Evolutionary conservation across 1,140 invertebrate species (phyloP).

Genomic region (Sitodiplosis mosellana): DNA sequence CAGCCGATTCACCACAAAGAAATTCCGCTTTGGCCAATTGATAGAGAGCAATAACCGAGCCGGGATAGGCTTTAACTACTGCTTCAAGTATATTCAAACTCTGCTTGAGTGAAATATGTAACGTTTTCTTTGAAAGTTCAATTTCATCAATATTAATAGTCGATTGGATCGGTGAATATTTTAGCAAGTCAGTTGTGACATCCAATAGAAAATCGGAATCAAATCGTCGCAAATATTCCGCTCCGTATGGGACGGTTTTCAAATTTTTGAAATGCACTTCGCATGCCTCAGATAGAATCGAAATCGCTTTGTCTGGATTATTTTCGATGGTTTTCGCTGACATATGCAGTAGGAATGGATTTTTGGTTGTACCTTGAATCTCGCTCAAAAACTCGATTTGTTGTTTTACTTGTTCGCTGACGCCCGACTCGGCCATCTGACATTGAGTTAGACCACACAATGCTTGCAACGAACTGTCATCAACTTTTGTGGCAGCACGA

Average conservation of each 20-base stretch:
- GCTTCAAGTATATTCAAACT: conserved; percentile 50
- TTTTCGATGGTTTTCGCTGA: conserved; percentile 43
- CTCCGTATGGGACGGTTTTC: conserved; percentile 45
- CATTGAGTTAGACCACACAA: conserved; percentile 64
- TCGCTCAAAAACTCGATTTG: conserved; percentile 77
- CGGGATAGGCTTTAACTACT: conserved; percentile 63
- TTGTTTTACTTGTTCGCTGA: conserved; percentile 49
- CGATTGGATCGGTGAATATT: conserved; percentile 44
- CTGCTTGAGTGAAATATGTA: conserved; percentile 23
- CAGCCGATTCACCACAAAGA: conserved; percentile 50
- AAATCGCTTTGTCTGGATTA: conserved; percentile 35
- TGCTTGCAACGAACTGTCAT: conserved; percentile 62
- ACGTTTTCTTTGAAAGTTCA: conserved; percentile 25
- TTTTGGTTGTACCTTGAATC: conserved; percentile 42
- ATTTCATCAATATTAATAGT: conserved; percentile 28
- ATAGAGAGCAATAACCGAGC: conserved; percentile 51
- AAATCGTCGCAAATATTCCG: conserved; percentile 51
- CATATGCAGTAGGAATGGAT: conserved; percentile 45
- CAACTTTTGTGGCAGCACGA: conserved; percentile 58
- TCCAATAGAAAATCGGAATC: conserved; percentile 76
- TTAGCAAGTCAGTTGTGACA: conserved; percentile 56
- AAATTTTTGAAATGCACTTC: conserved; percentile 45
- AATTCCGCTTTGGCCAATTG: conserved; percentile 64
- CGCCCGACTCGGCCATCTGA: conserved; percentile 44
- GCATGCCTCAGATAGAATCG: conserved; percentile 49